Evolutionary conservation across 2,888 invertebrate genomes (phyloP).

Genomic region (Sinodicranocentrus sp.): DNA sequence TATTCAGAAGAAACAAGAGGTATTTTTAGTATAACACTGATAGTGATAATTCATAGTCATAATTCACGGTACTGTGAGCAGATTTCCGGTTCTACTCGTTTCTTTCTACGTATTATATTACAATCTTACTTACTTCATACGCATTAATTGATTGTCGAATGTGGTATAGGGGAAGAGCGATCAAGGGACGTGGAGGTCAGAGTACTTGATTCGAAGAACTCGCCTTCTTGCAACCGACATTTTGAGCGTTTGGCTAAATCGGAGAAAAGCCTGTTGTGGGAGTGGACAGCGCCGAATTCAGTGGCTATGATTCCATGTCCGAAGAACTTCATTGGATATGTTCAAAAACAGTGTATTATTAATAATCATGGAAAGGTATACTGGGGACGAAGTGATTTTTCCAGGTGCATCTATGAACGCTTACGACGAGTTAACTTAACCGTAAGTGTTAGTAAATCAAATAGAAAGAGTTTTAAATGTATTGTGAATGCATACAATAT

Average conservation of each 20-base stretch:
- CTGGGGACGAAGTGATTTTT: conserved; percentile 71
- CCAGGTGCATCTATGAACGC: conserved; percentile 61
- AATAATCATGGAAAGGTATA: conserved; percentile 42
- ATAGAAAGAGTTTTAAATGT: not conserved
- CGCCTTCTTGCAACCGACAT: conserved; percentile 69
- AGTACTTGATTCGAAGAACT: conserved; percentile 71
- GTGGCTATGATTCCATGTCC: conserved; percentile 70
- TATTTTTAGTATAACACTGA: no score
- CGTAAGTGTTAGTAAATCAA: conserved; percentile 47
- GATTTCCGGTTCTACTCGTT: no score
- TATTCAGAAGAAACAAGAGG: no score
- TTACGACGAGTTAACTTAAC: conserved; percentile 66
- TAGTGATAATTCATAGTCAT: no score
- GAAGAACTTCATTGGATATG: conserved; percentile 67
- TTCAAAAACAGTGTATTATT: conserved; percentile 65
- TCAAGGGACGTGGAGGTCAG: conserved; percentile 58
- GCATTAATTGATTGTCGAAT: no score
- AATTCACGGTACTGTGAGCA: no score
- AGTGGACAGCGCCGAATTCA: conserved; percentile 66
- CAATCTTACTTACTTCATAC: no score
- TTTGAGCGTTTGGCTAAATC: conserved; percentile 65
- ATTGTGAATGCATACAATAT: not conserved
- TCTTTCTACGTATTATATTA: no score
- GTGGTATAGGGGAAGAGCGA: conserved; percentile 49
- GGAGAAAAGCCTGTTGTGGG: conserved; percentile 38